phyloP scores from a whole-genome alignment of 2,797 vertebrate species.

The Spinibarbus caldwelli region DNA sequence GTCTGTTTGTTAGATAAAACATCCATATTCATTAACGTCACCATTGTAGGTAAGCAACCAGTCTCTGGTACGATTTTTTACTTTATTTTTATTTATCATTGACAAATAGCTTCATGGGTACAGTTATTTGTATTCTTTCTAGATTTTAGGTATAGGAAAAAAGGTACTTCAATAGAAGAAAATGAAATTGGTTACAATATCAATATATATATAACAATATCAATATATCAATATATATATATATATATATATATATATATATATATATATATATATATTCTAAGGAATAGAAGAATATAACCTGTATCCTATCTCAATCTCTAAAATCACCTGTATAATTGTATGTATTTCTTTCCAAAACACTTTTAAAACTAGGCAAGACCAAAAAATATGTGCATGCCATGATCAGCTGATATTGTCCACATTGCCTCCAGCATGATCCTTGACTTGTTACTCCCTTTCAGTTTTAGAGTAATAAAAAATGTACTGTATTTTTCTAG shows the following conservation, averaged over 20 bases:
- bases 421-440: not conserved
- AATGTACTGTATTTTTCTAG: not conserved
- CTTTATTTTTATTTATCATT: not conserved
- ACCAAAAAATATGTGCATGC: no score
- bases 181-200: not conserved
- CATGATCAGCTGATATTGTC: slow-evolving; percentile 1
- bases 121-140: not conserved
- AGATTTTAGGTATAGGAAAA: not conserved
- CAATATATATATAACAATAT: no score
- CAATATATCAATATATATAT: no score
- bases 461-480: not conserved
- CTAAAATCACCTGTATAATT: not conserved
- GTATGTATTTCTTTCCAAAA: not conserved
- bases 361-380: no score
- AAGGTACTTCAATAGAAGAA: not conserved
- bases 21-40: not conserved
- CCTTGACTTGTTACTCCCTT: not conserved
- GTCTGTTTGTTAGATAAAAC: slow-evolving; percentile 13
- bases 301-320: not conserved
- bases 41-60: not conserved
- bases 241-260: not conserved
- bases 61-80: not conserved
- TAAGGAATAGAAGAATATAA: no score
- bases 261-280: not conserved
- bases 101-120: not conserved